These are phyloP conservation scores for Ophthalmolycus amberensis DNA, from an alignment of 2,113 vertebrate genomes.

Conservation along the genomic window DNA sequence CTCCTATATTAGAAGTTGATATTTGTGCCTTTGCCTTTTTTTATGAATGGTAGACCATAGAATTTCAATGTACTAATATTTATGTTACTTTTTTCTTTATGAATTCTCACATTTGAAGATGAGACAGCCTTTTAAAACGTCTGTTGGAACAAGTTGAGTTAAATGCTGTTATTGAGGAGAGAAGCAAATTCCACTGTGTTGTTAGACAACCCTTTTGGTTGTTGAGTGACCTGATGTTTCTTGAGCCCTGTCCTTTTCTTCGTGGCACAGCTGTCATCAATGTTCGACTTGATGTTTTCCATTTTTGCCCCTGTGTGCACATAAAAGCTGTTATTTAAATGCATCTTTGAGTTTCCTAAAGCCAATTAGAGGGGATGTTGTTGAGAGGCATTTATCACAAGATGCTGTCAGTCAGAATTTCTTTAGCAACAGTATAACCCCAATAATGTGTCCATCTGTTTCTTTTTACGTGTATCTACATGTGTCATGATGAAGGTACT, in stretches of 20 bases:
- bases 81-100: constrained; percentile 22
- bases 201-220: constrained; percentile 43
- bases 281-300: constrained; percentile 4
- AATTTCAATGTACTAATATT: constrained; percentile 59
- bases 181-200: constrained; percentile 43
- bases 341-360: constrained; percentile 23
- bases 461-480: constrained; percentile 21
- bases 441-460: not conserved
- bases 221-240: constrained; percentile 35
- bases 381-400: not conserved
- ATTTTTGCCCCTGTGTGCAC: constrained; percentile 39
- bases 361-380: not conserved
- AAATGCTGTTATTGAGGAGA: constrained; percentile 36
- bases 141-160: not conserved
- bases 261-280: constrained; percentile 9
- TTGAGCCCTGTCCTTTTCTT: constrained; percentile 36
- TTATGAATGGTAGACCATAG: constrained; percentile 16
- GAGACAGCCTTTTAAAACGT: not conserved
- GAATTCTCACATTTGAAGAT: not conserved
- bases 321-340: constrained; percentile 59
- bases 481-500: constrained; percentile 59
- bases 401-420: not conserved
- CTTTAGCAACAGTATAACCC: not conserved
- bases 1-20: constrained; percentile 33
- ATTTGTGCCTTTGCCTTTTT: constrained; percentile 48